These are phyloP conservation scores for Telmatochromis bifrenatus DNA, from an alignment of 2,113 vertebrate species.

Conservation along the genomic window DNA sequence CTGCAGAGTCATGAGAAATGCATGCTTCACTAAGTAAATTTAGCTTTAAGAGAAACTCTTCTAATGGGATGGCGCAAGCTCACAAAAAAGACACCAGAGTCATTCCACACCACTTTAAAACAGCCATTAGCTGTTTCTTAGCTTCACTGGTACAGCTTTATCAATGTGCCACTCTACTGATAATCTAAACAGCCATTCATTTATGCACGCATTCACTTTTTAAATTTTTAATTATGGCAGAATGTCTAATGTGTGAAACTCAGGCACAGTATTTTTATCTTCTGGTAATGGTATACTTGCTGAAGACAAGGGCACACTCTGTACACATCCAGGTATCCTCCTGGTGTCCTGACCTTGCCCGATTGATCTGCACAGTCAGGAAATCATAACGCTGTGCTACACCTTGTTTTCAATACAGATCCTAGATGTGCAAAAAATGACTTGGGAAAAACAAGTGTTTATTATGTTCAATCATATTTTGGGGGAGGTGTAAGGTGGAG, in stretches of 20 bases:
- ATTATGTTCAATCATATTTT: background rate
- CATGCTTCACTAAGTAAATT: background rate
- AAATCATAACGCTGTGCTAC: background rate
- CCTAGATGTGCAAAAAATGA: background rate
- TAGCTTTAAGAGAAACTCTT: background rate
- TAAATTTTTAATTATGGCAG: background rate
- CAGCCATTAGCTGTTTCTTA: background rate
- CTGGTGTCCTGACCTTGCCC: conserved; percentile 37
- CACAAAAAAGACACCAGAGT: background rate
- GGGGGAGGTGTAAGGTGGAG: too few species aligned
- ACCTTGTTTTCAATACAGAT: background rate
- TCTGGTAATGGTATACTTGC: conserved; percentile 3
- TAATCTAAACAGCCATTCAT: background rate
- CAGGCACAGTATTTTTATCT: conserved; percentile 10
- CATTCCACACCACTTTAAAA: background rate
- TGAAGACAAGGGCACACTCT: conserved; percentile 43
- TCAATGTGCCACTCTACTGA: background rate
- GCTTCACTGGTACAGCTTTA: background rate
- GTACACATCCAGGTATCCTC: conserved; percentile 6
- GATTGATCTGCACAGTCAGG: conserved; percentile 59
- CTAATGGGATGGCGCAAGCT: background rate
- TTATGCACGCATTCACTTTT: background rate
- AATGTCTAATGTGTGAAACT: background rate
- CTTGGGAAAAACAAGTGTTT: background rate
- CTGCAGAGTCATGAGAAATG: background rate